A percentile compares a stretch with the other conserved stretches of the same genome.
These are phyloP conservation scores for Endotricha flammealis DNA, from an alignment of 2,888 invertebrate genomes.

Conservation along the genomic window DNA sequence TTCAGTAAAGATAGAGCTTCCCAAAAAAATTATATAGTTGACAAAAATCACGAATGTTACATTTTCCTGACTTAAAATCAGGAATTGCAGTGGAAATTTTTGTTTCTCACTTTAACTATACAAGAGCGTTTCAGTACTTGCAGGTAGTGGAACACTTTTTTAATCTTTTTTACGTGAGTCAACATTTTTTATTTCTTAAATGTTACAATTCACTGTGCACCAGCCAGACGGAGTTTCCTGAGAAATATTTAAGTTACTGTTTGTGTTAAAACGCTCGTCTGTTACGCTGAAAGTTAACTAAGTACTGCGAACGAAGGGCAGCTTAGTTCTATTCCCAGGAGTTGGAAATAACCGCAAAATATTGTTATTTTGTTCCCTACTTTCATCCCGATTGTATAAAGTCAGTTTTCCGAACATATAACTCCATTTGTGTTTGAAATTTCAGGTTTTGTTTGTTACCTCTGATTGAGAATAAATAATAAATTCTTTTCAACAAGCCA, in stretches of 20 bases:
- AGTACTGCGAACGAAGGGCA: slow-evolving; percentile 34
- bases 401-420: slow-evolving; percentile 3
- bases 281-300: slow-evolving; percentile 40
- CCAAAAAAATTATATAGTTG: too few species aligned
- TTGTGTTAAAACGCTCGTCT: slow-evolving; percentile 36
- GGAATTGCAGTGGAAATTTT: slow-evolving; percentile 2
- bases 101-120: slow-evolving; percentile 8
- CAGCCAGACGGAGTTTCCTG: slow-evolving; percentile 12
- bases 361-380: slow-evolving; percentile 22
- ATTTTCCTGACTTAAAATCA: neutral
- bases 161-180: slow-evolving; percentile 22
- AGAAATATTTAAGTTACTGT: slow-evolving; percentile 41
- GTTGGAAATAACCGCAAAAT: slow-evolving; percentile 26
- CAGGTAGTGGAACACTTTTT: slow-evolving; percentile 7
- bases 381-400: slow-evolving; percentile 7
- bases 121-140: neutral
- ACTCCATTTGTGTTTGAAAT: slow-evolving; percentile 9
- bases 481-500: too few species aligned
- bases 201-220: slow-evolving; percentile 26
- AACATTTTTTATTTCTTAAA: slow-evolving; percentile 33
- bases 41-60: too few species aligned
- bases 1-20: too few species aligned
- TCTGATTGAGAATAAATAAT: slow-evolving; percentile 3
- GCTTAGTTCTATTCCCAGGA: slow-evolving; percentile 26
- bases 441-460: slow-evolving; percentile 8